Percentiles rank a stretch among this genome's conserved stretches.
Conservation (phyloP, 1,140 invertebrate genomes). For the Neodiprion fabricii region DNA sequence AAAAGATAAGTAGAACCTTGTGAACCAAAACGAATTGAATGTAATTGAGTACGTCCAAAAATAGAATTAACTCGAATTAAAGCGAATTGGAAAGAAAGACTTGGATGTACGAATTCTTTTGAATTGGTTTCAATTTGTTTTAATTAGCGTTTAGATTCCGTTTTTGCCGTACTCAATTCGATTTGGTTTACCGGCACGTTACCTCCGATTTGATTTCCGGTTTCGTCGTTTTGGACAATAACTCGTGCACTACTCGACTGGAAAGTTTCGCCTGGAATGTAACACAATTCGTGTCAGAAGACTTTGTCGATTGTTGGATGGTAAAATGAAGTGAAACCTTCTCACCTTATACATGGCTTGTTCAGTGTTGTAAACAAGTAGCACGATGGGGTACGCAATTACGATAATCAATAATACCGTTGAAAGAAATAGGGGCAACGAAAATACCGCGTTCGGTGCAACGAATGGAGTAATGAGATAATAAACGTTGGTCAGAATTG, state of each 20-base stretch:
- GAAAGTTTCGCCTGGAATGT: constrained; percentile 12
- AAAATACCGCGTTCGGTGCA: neutral
- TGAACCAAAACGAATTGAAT: constrained; percentile 2
- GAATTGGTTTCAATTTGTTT: no score
- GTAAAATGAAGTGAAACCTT: neutral
- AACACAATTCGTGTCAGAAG: constrained; percentile 12
- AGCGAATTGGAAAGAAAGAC: no score
- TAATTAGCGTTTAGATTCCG: no score
- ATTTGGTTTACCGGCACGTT: neutral
- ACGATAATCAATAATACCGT: constrained; percentile 26
- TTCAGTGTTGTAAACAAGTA: constrained; percentile 29
- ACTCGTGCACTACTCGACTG: constrained; percentile 26
- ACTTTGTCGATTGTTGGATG: neutral
- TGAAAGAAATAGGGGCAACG: constrained; percentile 11
- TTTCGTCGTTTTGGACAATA: constrained; percentile 23
- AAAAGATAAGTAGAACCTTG: neutral
- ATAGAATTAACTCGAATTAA: neutral
- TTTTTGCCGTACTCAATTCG: no score
- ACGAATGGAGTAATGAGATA: constrained; percentile 29
- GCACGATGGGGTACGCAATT: constrained; percentile 22
- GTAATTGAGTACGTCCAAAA: neutral
- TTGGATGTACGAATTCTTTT: no score
- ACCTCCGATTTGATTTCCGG: constrained; percentile 27
- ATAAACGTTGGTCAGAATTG: constrained; percentile 32
- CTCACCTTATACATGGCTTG: constrained; percentile 30